phyloP scores from a whole-genome alignment of 2,797 vertebrate genomes.

The Myotis daubentonii region DNA sequence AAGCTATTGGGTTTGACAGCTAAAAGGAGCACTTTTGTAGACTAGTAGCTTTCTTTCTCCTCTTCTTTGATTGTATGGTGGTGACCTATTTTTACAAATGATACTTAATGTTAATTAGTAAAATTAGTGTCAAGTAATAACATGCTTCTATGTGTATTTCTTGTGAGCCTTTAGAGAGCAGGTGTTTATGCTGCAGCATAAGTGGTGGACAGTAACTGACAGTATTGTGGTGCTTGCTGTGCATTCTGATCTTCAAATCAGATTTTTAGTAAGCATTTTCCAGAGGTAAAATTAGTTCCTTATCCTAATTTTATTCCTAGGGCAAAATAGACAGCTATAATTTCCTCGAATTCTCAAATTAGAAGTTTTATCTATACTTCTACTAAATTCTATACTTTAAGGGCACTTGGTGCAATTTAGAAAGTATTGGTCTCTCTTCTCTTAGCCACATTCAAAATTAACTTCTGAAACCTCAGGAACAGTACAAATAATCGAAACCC shows the following conservation, averaged over 20 bases:
- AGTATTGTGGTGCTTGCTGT: slow-evolving; percentile 81
- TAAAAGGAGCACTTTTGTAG: slow-evolving; percentile 82
- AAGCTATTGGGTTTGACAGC: slow-evolving; percentile 66
- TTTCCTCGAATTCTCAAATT: slow-evolving; percentile 66
- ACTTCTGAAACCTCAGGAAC: slow-evolving; percentile 72
- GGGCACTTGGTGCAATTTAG: slow-evolving; percentile 79
- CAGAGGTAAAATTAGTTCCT: slow-evolving; percentile 68
- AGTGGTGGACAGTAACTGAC: slow-evolving; percentile 67
- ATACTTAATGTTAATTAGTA: slow-evolving; percentile 70
- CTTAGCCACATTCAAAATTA: slow-evolving; percentile 57
- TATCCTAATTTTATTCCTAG: slow-evolving; percentile 60
- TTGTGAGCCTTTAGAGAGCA: slow-evolving; percentile 60
- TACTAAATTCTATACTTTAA: slow-evolving; percentile 41
- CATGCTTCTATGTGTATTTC: slow-evolving; percentile 73
- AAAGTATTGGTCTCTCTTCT: slow-evolving; percentile 69
- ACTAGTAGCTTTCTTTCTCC: slow-evolving; percentile 66
- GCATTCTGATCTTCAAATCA: slow-evolving; percentile 70
- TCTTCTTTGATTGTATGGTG: slow-evolving; percentile 63
- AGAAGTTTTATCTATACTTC: slow-evolving; percentile 53
- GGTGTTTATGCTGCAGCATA: slow-evolving; percentile 52
- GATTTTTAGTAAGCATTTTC: slow-evolving; percentile 66
- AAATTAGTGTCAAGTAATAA: slow-evolving; percentile 60
- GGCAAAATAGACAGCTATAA: slow-evolving; percentile 58
- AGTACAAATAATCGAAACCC: slow-evolving; percentile 60
- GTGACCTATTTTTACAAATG: slow-evolving; percentile 68